Base-by-base conservation (phyloP, 1,140 invertebrate genomes). In the Lethocerus indicus region DNA sequence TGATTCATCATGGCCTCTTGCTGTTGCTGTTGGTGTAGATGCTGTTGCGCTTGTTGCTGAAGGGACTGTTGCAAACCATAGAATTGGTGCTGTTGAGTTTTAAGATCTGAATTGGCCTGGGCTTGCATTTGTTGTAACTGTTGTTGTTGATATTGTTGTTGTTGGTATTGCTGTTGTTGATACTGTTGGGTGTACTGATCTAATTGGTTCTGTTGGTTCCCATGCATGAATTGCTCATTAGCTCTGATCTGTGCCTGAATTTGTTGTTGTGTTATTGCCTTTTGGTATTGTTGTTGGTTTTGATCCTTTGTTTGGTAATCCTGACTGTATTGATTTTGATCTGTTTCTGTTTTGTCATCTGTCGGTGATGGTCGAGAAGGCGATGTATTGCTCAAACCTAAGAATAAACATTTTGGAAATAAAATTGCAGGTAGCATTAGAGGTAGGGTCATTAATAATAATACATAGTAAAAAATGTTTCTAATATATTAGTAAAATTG, bases 331-430 rank as follows among this genome's bases (percentile, higher is more conserved):
- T 51, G 24, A 26, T 41, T 43, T 7, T 56, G 52, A 13, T 60
- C 58, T 5, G 45, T 54, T 43, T 54, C 53, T 48, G 57, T 47
- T 47, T 63, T 60, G 2, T 66, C 63, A 50, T 66, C 59, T 35
- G 62, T 60, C 14, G 65, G 62, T n/a, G 65, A 65, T 6, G 62
- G 58, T 41, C 60, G 37, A 7, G 55, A 50, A n/a, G 62, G 60
- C 6, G 65, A 63, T 16, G 58, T 61, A 27, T 60, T 59, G 40
- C 65, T 60, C 47, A 67, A 54, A 28, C 65, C 65, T 66, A 46
- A 16, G 52, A 59, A 42, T 27, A 52, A 51, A 47, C 28, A 49
- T 35, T 41, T 1, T 32, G 24, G 13, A 28, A 2, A 49, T 14
- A 2, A 21, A 37, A 25, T 49, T 35, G 18, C 6, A 35, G n/a